These are phyloP conservation scores for Trachelus stipa DNA, from an alignment of 2,888 invertebrate species.

Conservation along the genomic window DNA sequence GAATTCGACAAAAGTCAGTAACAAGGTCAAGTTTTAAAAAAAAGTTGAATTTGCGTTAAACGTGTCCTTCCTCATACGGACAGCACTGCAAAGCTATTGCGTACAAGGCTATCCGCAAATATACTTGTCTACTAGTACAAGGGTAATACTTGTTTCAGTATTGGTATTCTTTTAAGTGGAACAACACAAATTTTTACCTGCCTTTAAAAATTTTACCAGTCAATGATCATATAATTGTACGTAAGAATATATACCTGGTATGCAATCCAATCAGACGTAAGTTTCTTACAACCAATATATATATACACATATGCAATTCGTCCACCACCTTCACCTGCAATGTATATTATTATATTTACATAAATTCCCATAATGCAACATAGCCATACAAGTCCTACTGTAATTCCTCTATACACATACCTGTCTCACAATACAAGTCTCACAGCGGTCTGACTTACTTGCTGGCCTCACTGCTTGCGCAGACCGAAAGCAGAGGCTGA, in stretches of 20 bases:
- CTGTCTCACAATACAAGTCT: not conserved
- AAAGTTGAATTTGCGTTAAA: not conserved
- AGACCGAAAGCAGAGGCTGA: constrained; percentile 11
- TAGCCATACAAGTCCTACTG: not conserved
- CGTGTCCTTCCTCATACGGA: not conserved
- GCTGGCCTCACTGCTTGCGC: not conserved
- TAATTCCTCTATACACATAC: not conserved
- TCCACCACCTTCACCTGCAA: too few relatives aligned
- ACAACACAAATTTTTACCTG: not conserved
- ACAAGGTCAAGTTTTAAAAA: not conserved
- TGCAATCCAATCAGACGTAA: not conserved
- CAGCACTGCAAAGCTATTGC: not conserved
- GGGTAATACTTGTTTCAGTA: not conserved
- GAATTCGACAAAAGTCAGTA: not conserved
- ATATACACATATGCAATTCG: too few relatives aligned
- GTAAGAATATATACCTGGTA: not conserved
- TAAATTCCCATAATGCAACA: too few relatives aligned
- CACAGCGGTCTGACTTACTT: not conserved
- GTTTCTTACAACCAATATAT: not conserved
- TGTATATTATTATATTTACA: too few relatives aligned
- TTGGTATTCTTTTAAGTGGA: not conserved
- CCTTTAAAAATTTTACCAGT: not conserved
- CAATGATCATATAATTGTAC: too few relatives aligned
- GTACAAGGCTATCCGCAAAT: not conserved
- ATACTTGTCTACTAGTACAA: not conserved